phyloP scores from a whole-genome alignment of 2,888 invertebrate genomes.

The Ligdia adustata region DNA sequence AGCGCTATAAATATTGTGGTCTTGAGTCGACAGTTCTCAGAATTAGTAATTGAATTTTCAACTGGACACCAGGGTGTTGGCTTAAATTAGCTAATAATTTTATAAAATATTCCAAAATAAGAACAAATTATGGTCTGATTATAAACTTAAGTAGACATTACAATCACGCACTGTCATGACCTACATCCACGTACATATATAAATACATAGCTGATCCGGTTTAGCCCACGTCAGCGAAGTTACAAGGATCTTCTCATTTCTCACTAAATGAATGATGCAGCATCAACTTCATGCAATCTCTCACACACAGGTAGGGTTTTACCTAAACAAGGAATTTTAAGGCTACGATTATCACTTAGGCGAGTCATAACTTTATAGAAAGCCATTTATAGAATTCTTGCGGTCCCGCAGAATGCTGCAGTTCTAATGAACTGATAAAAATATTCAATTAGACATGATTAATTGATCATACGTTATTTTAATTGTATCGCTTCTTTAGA shows the following conservation, averaged over 20 bases:
- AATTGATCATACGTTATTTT: neutral
- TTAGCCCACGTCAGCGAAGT: neutral
- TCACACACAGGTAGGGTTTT: conserved; percentile 17
- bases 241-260: conserved; percentile 21
- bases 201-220: neutral
- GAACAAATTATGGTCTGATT: no score
- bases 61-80: no score
- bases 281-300: conserved; percentile 10
- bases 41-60: no score
- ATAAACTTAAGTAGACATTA: no score
- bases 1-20: no score
- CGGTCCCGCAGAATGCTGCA: neutral
- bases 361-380: neutral
- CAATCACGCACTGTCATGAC: neutral
- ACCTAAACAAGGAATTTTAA: conserved; percentile 7
- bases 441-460: neutral
- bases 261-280: conserved; percentile 15
- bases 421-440: neutral
- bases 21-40: no score
- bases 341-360: neutral
- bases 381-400: conserved; percentile 1
- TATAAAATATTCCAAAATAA: no score
- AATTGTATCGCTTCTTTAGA: neutral
- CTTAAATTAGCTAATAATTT: no score
- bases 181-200: neutral